phyloP scores from a whole-genome alignment of 2,888 invertebrate species.

The Scaptomyza cyrtandrae region DNA sequence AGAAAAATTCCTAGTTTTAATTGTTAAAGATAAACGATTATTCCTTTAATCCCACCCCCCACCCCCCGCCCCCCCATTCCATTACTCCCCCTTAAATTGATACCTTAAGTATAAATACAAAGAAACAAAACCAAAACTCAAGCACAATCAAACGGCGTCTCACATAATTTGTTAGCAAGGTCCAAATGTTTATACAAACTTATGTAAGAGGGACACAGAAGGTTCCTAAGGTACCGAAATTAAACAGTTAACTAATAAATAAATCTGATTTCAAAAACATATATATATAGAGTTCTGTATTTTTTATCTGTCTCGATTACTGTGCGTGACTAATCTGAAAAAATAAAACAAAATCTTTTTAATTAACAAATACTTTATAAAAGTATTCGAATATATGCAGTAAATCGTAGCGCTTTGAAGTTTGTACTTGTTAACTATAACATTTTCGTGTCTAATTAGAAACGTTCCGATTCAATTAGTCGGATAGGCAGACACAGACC shows the following conservation, averaged over 20 bases:
- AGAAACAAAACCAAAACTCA: slow-evolving; percentile 30
- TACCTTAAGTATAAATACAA: slow-evolving; percentile 53
- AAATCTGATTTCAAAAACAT: slow-evolving; percentile 7
- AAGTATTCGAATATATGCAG: no score
- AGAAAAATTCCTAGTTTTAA: slow-evolving; percentile 66
- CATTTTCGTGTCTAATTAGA: slow-evolving; percentile 55
- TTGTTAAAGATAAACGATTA: slow-evolving; percentile 66
- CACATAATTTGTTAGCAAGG: slow-evolving; percentile 3
- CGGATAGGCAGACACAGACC: slow-evolving; percentile 4
- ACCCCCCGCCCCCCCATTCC: no score
- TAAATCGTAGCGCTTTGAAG: no score
- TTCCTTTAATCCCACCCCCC: not conserved
- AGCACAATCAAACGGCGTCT: slow-evolving; percentile 19
- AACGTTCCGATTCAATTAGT: slow-evolving; percentile 54
- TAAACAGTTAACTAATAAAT: slow-evolving; percentile 2
- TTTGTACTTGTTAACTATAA: slow-evolving; percentile 7
- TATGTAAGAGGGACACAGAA: not conserved
- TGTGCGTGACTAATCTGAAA: no score
- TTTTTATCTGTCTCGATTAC: no score
- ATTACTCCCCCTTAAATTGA: slow-evolving; percentile 57
- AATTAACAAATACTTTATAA: no score
- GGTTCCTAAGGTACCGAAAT: not conserved
- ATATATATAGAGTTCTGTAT: not conserved
- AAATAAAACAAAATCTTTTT: no score
- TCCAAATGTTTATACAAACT: not conserved